Conservation (phyloP, 2,888 invertebrate species). For the Venustoraphidia nigricollis region DNA sequence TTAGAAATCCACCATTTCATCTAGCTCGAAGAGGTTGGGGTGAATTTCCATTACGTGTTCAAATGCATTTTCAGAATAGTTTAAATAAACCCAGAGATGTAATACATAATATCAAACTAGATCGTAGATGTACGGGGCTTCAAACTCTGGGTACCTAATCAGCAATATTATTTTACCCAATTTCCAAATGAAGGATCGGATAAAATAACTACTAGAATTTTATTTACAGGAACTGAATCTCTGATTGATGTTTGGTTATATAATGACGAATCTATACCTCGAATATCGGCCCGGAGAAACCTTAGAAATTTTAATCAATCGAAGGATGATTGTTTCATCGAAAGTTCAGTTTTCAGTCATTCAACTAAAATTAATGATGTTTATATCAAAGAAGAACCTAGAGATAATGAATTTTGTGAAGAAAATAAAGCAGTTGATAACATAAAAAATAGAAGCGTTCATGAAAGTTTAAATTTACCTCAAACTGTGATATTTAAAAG, state of each 20-base stretch:
- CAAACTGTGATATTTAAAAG: too few relatives aligned
- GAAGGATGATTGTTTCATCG: too few relatives aligned
- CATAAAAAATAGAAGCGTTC: not conserved
- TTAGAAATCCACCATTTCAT: constrained; percentile 65
- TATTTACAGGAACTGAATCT: constrained; percentile 59
- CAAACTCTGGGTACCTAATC: constrained; percentile 51
- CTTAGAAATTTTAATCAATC: too few relatives aligned
- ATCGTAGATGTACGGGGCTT: constrained; percentile 65
- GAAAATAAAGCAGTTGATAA: constrained; percentile 1
- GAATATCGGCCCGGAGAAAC: not conserved
- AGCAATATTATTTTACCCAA: not conserved
- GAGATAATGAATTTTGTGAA: constrained; percentile 2
- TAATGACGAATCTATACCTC: constrained; percentile 12
- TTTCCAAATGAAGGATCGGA: not conserved
- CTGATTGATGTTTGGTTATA: constrained; percentile 56
- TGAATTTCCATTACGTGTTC: constrained; percentile 72
- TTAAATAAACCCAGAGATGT: constrained; percentile 66
- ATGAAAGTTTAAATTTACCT: too few relatives aligned
- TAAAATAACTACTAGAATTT: constrained; percentile 3
- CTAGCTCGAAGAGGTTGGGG: constrained; percentile 81
- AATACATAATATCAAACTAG: constrained; percentile 65
- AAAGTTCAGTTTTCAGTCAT: too few relatives aligned
- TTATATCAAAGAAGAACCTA: constrained; percentile 3
- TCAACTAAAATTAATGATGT: constrained; percentile 1
- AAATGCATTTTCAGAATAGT: constrained; percentile 58